phyloP scores from a whole-genome alignment of 2,113 vertebrate genomes.

The Sander lucioperca region DNA sequence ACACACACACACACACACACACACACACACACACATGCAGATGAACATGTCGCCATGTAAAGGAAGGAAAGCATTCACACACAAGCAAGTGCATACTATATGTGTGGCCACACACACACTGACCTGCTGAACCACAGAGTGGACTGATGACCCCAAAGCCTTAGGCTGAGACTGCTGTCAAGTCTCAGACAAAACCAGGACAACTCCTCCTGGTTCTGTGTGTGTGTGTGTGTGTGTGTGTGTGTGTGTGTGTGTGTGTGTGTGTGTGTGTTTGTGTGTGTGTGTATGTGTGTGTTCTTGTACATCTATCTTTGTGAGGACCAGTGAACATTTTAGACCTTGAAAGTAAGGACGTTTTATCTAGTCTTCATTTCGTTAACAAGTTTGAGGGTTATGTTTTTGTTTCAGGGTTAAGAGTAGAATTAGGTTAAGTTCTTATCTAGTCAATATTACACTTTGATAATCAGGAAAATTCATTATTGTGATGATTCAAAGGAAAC shows the following conservation, averaged over 20 bases:
- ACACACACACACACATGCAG: background rate
- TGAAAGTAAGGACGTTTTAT: background rate
- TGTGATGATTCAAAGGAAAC: background rate
- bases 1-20: too few species aligned
- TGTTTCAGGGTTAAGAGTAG: too few species aligned
- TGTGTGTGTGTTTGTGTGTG: too few species aligned
- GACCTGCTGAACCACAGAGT: background rate
- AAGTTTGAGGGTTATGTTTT: too few species aligned
- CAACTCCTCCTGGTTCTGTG: background rate
- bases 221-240: background rate
- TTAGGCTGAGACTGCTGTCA: background rate
- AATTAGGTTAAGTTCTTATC: background rate
- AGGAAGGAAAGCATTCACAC: background rate
- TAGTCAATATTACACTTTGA: background rate
- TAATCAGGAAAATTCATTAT: background rate
- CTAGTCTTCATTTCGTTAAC: background rate
- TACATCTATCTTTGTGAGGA: background rate
- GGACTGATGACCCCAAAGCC: slow-evolving; percentile 10
- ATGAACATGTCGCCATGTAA: background rate
- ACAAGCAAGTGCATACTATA: too few species aligned
- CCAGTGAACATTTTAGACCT: background rate
- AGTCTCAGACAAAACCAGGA: slow-evolving; percentile 5
- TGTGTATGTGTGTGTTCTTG: background rate
- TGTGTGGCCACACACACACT: too few species aligned
- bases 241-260: too few species aligned